These are phyloP conservation scores for Balanococcus diminutus DNA, from an alignment of 2,888 invertebrate species.

Conservation along the genomic window DNA sequence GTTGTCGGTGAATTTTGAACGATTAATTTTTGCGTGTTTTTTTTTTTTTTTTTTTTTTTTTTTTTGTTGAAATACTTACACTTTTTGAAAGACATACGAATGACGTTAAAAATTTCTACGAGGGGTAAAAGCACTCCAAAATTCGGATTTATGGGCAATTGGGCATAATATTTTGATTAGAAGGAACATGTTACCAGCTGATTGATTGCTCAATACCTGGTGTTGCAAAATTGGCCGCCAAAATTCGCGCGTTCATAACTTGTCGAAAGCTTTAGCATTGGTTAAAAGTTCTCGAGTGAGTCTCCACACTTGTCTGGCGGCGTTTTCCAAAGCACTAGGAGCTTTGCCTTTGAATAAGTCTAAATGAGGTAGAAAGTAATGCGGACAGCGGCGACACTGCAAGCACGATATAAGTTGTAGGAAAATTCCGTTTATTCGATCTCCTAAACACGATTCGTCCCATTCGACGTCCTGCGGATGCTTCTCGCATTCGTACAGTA, in stretches of 20 bases:
- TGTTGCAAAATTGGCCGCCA: no score
- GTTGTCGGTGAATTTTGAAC: no score
- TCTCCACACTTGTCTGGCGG: constrained; percentile 81
- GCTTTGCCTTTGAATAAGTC: constrained; percentile 83
- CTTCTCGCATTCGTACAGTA: constrained; percentile 86
- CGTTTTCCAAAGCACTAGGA: constrained; percentile 76
- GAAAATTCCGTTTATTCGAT: constrained; percentile 81
- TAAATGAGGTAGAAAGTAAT: constrained; percentile 82
- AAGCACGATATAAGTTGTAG: constrained; percentile 83
- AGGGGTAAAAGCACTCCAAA: no score
- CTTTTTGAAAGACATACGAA: no score
- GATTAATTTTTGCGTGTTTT: no score
- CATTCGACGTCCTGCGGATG: constrained; percentile 81
- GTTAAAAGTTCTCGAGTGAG: constrained; percentile 79
- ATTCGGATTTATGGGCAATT: no score
- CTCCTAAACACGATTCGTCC: constrained; percentile 79
- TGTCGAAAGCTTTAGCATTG: constrained; percentile 78
- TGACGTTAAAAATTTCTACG: no score
- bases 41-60: no score
- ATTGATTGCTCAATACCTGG: no score
- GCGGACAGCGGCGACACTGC: constrained; percentile 82
- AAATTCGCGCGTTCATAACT: constrained; percentile 69
- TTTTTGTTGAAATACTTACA: no score
- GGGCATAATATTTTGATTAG: no score
- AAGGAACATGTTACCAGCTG: no score